Base-by-base conservation (phyloP, 1,140 invertebrate species). In the Thaumetopoea pityocampa region DNA sequence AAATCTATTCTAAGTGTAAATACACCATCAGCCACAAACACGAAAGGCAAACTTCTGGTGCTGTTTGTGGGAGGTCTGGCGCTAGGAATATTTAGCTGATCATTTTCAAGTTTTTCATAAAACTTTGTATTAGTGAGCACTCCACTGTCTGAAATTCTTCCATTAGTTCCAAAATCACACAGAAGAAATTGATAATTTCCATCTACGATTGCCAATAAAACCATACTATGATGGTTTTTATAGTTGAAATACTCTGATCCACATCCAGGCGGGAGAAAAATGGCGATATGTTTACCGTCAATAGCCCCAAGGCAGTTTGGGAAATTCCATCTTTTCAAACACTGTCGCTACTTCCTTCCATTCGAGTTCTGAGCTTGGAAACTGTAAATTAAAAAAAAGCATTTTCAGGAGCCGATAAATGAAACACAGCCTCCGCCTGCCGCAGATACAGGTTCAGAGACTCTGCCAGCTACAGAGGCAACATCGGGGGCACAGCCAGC, bases 191-290 rank as follows among this genome's bases (percentile, higher is more conserved):
- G 15, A 10, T n/a, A 12, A 29, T 29, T 12, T 8, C 14, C 28
- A 17, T 29, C 28, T 9, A 8, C 28, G 17, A 29, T 29, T 29
- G 28, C 28, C 10, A 29, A 17, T 15, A 29, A 8, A 9, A 29
- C 28, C 8, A 29, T 29, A 7, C 14, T 16, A 15, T 16, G 17
- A 9, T 12, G 15, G 15, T 29, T 29, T 29, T 29, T 29, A 8
- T 29, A 29, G 28, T 29, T 29, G 17, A 29, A 29, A 10, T 17
- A 29, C 28, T 29, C 14, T 9, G 28, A 29, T 29, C 28, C 28
- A 2, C 7, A 29, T 9, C 17, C 17, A 17, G 14, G 28, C 7
- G 15, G 28, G 14, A 10, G 17, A 29, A 29, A 29, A 29, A 9
- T 29, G 15, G 17, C 15, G 3, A 29, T 15, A 15, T 29, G 28